phyloP scores from a whole-genome alignment of 2,888 invertebrate genomes.

The Sycophila texana region DNA sequence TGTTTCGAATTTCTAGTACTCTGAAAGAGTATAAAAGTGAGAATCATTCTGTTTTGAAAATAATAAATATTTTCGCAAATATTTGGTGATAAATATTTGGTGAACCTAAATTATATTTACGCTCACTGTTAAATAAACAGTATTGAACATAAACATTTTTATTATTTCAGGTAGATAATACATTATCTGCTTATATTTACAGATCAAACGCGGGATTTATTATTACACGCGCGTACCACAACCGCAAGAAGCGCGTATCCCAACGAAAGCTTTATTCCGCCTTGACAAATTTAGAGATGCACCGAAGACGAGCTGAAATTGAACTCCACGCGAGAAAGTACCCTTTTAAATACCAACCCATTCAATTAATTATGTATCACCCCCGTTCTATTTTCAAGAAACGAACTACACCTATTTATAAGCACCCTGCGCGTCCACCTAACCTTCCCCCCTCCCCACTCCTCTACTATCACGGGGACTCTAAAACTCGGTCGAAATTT shows the following conservation, averaged over 20 bases:
- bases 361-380: background rate
- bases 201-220: background rate
- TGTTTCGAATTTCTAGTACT: too few relatives aligned
- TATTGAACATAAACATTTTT: too few relatives aligned
- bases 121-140: too few relatives aligned
- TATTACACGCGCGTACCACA: background rate
- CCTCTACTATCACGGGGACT: too few relatives aligned
- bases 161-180: too few relatives aligned
- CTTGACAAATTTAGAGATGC: background rate
- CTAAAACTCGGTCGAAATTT: background rate
- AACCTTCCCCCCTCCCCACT: background rate
- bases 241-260: background rate
- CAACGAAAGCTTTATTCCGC: background rate
- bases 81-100: too few relatives aligned
- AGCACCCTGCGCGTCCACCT: background rate
- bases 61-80: too few relatives aligned
- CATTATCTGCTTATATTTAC: background rate
- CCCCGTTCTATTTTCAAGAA: background rate
- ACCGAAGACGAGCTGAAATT: background rate
- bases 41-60: too few relatives aligned
- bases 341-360: background rate
- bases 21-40: too few relatives aligned
- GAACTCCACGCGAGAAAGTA: background rate
- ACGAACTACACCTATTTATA: conserved; percentile 13
- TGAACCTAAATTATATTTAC: too few relatives aligned